Evolutionary conservation across 2,113 vertebrate genomes (phyloP).

Genomic region (Alaudala cheleensis): DNA sequence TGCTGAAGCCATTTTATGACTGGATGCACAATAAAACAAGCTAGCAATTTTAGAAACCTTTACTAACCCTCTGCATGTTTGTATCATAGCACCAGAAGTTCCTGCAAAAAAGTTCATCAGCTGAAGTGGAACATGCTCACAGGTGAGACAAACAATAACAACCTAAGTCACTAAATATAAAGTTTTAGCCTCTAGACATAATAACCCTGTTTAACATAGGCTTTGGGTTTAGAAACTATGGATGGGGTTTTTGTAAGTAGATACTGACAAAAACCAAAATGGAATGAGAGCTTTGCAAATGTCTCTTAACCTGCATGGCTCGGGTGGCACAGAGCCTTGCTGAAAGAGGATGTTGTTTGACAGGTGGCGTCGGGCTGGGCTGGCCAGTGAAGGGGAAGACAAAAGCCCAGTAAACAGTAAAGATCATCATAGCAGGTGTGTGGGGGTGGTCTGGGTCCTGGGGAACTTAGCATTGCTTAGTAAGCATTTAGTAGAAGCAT

Average conservation of each 20-base stretch:
- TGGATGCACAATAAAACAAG: neutral
- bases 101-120: neutral
- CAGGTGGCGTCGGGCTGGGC: neutral
- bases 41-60: neutral
- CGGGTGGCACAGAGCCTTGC: neutral
- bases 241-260: neutral
- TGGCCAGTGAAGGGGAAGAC: neutral
- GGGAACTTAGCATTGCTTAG: neutral
- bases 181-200: neutral
- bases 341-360: neutral
- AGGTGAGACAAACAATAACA: neutral
- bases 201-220: neutral
- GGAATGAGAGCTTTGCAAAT: neutral
- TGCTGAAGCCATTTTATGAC: neutral
- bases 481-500: neutral
- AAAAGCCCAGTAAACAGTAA: neutral
- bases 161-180: neutral
- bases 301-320: neutral
- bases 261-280: neutral
- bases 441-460: neutral
- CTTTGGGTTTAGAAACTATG: neutral
- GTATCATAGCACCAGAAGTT: neutral
- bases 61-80: neutral
- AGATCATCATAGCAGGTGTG: neutral
- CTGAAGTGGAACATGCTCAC: neutral